Conservation (phyloP, 2,113 vertebrate genomes). For the Eolophus roseicapilla region DNA sequence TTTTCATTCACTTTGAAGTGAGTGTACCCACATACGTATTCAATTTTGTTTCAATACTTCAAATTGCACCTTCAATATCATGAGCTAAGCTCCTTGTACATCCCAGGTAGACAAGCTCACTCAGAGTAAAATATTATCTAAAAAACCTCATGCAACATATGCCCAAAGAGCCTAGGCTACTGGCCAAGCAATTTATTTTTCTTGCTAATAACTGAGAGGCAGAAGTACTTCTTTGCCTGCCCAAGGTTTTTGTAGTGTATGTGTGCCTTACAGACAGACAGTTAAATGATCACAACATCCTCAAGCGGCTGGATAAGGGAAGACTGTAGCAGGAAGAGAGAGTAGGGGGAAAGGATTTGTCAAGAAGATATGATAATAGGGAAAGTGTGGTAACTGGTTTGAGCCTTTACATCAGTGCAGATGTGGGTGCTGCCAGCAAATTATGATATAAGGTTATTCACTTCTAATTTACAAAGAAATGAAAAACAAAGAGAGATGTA, state of each 20-base stretch:
- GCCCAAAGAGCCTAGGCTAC: background rate
- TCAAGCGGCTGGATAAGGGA: background rate
- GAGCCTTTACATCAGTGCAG: background rate
- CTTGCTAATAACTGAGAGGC: background rate
- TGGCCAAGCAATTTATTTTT: background rate
- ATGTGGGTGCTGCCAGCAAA: background rate
- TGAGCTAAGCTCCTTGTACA: background rate
- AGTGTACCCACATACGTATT: rapidly evolving
- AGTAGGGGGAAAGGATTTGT: background rate
- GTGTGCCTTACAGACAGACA: background rate
- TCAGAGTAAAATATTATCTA: background rate
- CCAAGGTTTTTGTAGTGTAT: background rate
- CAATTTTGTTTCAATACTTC: background rate
- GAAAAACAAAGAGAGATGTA: background rate
- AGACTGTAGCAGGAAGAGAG: background rate
- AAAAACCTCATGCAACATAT: background rate
- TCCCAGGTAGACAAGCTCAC: background rate
- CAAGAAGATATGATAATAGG: background rate
- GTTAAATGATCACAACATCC: background rate
- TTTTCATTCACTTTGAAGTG: background rate
- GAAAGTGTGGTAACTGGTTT: background rate
- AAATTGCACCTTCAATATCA: background rate
- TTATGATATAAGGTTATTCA: background rate
- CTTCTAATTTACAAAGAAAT: background rate
- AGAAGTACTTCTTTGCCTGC: background rate